Evolutionary conservation across 2,797 vertebrate genomes (phyloP), one percentile per base, ranked within the genome.

Genomic region (Naso thynnoides): DNA sequence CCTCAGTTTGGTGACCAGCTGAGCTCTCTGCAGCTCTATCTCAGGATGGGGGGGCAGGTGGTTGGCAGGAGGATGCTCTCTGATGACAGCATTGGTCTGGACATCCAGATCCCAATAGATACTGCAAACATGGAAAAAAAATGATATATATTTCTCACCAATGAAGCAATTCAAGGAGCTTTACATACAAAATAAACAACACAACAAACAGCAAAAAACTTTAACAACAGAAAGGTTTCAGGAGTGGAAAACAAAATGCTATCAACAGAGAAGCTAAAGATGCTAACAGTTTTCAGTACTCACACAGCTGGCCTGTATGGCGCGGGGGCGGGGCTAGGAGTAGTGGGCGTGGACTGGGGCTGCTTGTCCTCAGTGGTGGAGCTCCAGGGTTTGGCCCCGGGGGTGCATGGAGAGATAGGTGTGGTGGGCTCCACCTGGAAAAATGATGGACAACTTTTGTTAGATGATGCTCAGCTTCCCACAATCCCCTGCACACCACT

Each of bases 61-160:
- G 84, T 94, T 93, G 0, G 95, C 94, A 0, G 97, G 94, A 4
- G 95, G 88, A 6, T 92, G 92, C 76, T 98, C 96, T 82, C 96
- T 95, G 84, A 99, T 97, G 81, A 99, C 96, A 0, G 96, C 97
- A 0, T 99, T 99, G 50, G 97, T 98, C 92, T 97, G 98, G 57
- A 98, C 84, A 29, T 99, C 98, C 92, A 99, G 93, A 78, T 99
- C 98, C 98, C 98, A 99, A 86, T 98, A 99, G 9, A 99, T 93
- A 61, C 98, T 99, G 75, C 19, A 75, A 50, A 77, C n/a, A 61
- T 47, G 11, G 26, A 1, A 11, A n/a, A n/a, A n/a, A n/a, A n/a
- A n/a, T n/a, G n/a, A n/a, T n/a, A n/a, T n/a, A n/a, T n/a, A n/a
- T n/a, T n/a, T n/a, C n/a, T n/a, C n/a, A n/a, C n/a, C n/a, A n/a